Conservation (phyloP, 2,113 vertebrate species). For the Pitta sordida region DNA sequence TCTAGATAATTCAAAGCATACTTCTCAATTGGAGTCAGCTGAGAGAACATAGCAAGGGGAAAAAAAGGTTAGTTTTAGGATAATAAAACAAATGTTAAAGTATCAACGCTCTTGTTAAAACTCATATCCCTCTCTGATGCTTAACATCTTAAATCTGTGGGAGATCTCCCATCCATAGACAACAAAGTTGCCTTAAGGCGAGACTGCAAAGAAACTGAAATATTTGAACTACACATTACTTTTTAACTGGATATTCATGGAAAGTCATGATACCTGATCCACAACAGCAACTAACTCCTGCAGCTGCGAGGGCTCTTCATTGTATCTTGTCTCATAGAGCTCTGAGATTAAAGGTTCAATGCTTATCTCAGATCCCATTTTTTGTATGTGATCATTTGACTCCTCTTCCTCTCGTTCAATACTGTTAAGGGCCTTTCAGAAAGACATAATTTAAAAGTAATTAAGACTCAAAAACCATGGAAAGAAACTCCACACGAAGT, state of each 20-base stretch:
- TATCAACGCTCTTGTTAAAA: neutral
- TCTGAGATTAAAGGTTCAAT: constrained; percentile 52
- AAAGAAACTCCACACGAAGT: neutral
- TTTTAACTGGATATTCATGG: neutral
- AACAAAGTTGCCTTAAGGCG: neutral
- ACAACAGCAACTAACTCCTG: constrained; percentile 86
- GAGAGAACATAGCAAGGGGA: neutral
- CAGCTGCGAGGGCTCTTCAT: constrained; percentile 77
- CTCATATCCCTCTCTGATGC: neutral
- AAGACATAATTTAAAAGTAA: neutral
- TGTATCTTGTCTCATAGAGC: constrained; percentile 44
- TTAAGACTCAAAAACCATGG: neutral
- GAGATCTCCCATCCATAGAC: neutral
- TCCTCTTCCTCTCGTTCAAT: constrained; percentile 77
- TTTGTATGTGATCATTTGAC: neutral
- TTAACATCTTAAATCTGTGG: neutral
- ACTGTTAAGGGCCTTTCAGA: constrained; percentile 84
- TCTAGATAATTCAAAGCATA: constrained; percentile 92
- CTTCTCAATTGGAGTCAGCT: constrained; percentile 94
- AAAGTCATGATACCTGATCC: constrained; percentile 78
- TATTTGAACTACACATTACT: neutral
- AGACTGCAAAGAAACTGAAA: neutral
- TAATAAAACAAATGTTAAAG: neutral
- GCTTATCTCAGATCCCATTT: neutral
- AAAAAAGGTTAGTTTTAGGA: neutral